Evolutionary conservation across 2,113 vertebrate genomes (phyloP).

Genomic region (Numenius arquata): DNA sequence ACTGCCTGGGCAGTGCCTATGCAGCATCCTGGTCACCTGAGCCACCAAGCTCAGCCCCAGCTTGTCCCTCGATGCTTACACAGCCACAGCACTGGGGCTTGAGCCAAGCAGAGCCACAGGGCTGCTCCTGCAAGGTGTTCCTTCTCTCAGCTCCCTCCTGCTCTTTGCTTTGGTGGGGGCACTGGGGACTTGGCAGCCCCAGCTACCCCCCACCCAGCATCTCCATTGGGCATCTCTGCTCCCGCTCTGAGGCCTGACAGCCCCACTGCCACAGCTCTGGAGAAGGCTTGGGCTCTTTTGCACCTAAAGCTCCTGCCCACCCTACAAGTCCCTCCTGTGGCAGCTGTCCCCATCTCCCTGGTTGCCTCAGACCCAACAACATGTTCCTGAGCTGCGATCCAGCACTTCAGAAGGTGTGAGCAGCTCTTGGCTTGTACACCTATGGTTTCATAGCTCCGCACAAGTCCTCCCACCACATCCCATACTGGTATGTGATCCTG

Average conservation of each 20-base stretch:
- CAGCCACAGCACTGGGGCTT: neutral
- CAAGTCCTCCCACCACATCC: neutral
- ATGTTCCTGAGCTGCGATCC: neutral
- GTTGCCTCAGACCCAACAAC: neutral
- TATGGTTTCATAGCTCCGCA: neutral
- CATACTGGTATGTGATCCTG: neutral
- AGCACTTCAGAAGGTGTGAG: neutral
- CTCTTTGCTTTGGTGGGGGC: neutral
- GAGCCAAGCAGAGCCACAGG: neutral
- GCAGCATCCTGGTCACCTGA: neutral
- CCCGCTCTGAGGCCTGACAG: neutral
- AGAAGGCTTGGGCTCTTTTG: neutral
- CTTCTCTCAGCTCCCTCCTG: neutral
- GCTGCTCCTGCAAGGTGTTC: neutral
- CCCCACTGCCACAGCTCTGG: neutral
- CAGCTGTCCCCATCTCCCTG: fast-evolving
- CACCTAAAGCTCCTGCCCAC: neutral
- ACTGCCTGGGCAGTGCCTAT: neutral
- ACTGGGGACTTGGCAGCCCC: neutral
- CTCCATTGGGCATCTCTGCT: neutral
- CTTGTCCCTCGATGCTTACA: neutral
- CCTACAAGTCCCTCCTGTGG: neutral
- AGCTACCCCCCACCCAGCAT: no score
- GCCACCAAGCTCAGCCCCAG: neutral
- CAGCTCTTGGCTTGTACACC: neutral